Base-by-base conservation (phyloP, 2,888 invertebrate genomes). In the Nymphalis c-album region DNA sequence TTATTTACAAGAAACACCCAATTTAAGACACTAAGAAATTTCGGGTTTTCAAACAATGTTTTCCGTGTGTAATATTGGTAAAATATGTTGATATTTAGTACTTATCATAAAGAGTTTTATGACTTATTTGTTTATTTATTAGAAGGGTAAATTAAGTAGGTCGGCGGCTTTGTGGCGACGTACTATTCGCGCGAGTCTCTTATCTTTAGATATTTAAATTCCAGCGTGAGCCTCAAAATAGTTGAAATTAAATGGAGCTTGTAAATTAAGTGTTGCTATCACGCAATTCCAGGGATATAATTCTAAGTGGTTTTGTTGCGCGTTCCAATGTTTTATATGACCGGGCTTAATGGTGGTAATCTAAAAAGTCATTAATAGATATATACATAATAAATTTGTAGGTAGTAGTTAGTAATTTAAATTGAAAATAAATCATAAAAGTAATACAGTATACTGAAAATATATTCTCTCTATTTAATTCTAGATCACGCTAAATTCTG, bases 191-290 rank as follows among this genome's bases (percentile, higher is more conserved):
- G 91, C 90, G 90, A 85, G 85, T 85, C 87, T 82, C 90, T 92
- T 92, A 92, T 92, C 91, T 91, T 78, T 77, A 84, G 78, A 78
- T 80, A 80, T 82, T 82, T 80, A 82, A 82, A 82, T 80, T 80
- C 79, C 78, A 74, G 71, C 74, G 76, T 76, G 76, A 80, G 77
- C 80, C 82, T 80, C 80, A 80, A 80, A 82, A 81, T 81, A 82
- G 81, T 80, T 82, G 74, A 81, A 82, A 81, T 81, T 81, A 80
- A 82, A 81, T 77, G 80, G 80, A 75, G 78, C 81, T 78, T 80
- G 80, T 90, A 88, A 90, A 90, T 91, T 91, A 91, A 91, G 91
- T 91, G 91, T 90, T 88, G 90, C 88, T 84, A 88, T 90, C 91
- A 92, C 91, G 91, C 91, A 87, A 91, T 88, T 86, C 84, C 75